Conservation (phyloP, 2,888 invertebrate genomes). For the Aspidiotus destructor region DNA sequence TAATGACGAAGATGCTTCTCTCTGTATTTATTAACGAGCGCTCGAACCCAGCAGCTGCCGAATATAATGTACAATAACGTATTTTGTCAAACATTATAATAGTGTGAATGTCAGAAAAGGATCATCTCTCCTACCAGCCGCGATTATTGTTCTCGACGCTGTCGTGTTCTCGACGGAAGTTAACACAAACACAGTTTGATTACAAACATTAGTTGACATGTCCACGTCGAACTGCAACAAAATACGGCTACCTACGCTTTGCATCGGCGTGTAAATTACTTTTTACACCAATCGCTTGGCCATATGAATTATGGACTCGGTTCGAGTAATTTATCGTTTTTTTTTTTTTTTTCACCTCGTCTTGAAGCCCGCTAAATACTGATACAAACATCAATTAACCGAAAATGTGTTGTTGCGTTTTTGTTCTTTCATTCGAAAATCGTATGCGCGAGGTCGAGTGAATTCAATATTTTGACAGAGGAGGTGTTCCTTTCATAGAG, state of each 20-base stretch:
- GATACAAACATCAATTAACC: constrained; percentile 7
- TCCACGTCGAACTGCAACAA: constrained; percentile 7
- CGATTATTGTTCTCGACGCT: not conserved
- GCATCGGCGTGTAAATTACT: not conserved
- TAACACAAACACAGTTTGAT: constrained; percentile 27
- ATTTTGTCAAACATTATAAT: constrained; percentile 10
- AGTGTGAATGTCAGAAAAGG: constrained; percentile 21
- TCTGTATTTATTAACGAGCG: not conserved
- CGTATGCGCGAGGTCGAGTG: not conserved
- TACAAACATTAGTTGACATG: constrained; percentile 5
- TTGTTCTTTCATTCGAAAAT: constrained; percentile 1
- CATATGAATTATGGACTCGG: constrained; percentile 28
- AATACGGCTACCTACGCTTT: constrained; percentile 7
- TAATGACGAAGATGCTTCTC: not conserved
- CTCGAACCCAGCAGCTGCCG: not conserved
- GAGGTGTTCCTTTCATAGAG: too few relatives aligned
- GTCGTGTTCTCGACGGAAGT: constrained; percentile 24
- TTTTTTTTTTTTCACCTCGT: constrained; percentile 11
- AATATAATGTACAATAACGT: not conserved
- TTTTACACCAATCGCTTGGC: constrained; percentile 7
- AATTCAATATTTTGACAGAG: too few relatives aligned
- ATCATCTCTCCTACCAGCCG: constrained; percentile 16
- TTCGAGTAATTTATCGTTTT: constrained; percentile 27
- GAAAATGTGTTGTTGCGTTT: not conserved
- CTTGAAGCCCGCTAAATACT: constrained; percentile 1